A percentile compares a stretch with the other conserved stretches of the same genome.
phyloP scores from a whole-genome alignment of 2,888 invertebrate genomes.

The Tetrapedia diversipes region DNA sequence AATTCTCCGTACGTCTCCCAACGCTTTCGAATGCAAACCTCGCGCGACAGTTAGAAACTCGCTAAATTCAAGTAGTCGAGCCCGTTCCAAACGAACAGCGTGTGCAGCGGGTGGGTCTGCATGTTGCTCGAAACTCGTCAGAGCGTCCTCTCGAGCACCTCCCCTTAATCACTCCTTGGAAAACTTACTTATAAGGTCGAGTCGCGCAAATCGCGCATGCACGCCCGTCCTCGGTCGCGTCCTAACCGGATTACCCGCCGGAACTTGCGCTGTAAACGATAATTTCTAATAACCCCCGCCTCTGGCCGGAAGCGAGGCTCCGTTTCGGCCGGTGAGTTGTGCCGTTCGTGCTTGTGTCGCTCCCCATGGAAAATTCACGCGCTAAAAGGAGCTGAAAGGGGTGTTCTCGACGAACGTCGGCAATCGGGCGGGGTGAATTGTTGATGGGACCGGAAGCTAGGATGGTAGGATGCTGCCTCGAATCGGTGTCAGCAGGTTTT shows the following conservation, averaged over 20 bases:
- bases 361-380: conserved; percentile 26
- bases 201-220: not conserved
- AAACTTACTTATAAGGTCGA: conserved; percentile 19
- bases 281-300: conserved; percentile 36
- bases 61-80: no score
- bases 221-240: not conserved
- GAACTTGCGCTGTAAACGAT: conserved; percentile 31
- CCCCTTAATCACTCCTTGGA: not conserved
- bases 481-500: no score
- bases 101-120: no score
- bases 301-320: not conserved
- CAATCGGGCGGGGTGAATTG: conserved; percentile 15
- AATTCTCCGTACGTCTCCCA: no score
- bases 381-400: conserved; percentile 23
- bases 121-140: not conserved
- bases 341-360: not conserved
- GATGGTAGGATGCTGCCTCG: no score
- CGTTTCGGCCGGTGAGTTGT: not conserved
- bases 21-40: no score
- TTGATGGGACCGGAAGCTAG: conserved; percentile 1
- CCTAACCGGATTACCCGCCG: conserved; percentile 8
- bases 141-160: not conserved
- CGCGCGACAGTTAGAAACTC: no score
- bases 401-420: not conserved
- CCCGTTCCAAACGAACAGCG: no score